A percentile compares a stretch with the other conserved stretches of the same genome.
Conservation (phyloP, 2,113 vertebrate genomes). For the Rhabdornis inornatus region DNA sequence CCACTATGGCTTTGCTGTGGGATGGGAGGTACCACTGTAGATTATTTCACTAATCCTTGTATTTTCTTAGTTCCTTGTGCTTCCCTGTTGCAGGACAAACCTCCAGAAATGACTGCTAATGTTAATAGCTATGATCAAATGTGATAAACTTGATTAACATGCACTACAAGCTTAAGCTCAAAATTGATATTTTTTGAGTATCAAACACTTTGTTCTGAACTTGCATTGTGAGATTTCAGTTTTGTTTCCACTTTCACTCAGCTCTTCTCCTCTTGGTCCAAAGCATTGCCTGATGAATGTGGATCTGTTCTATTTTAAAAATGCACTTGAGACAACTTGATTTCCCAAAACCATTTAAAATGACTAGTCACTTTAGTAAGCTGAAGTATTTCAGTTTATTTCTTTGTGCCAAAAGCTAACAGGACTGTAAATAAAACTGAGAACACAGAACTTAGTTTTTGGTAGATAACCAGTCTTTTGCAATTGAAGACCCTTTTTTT, state of each 20-base stretch:
- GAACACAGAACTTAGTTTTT: constrained; percentile 25
- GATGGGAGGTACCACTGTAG: not conserved
- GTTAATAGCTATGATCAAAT: not conserved
- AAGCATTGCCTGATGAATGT: not conserved
- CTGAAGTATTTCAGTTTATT: not conserved
- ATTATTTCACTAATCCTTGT: not conserved
- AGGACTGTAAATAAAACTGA: constrained; percentile 13
- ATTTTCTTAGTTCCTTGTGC: not conserved
- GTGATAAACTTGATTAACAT: not conserved
- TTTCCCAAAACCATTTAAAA: not conserved
- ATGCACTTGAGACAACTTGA: not conserved
- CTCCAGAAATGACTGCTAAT: not conserved
- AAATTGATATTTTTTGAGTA: not conserved
- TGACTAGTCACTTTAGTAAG: not conserved
- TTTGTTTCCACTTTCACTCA: not conserved
- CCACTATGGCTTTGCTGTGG: not conserved
- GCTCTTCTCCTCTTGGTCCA: not conserved
- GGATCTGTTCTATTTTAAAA: not conserved
- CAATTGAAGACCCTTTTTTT: not conserved
- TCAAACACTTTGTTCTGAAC: not conserved
- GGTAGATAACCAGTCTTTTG: not conserved
- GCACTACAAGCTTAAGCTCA: not conserved
- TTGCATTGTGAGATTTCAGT: not conserved
- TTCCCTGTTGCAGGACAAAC: not conserved
- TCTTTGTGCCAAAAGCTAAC: not conserved